Percentiles rank a stretch among this genome's conserved stretches.
Evolutionary conservation across 2,888 invertebrate species (phyloP).

Genomic region (Leptinotarsa juncta): DNA sequence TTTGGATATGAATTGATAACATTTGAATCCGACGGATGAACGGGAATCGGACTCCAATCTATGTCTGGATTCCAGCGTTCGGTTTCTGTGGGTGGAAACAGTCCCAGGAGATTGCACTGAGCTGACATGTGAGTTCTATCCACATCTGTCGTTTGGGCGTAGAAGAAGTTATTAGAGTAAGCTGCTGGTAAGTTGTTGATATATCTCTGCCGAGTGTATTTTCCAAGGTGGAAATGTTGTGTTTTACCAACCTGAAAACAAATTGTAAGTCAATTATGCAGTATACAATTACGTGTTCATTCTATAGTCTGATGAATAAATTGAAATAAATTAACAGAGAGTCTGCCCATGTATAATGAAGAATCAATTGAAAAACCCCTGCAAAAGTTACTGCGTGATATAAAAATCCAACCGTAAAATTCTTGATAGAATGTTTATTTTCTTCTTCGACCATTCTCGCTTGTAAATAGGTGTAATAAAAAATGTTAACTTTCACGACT

Average conservation of each 20-base stretch:
- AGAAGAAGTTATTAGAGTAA: constrained; percentile 69
- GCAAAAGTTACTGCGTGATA: too few relatives aligned
- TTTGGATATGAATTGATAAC: constrained; percentile 31
- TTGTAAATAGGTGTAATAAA: too few relatives aligned
- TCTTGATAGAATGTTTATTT: too few relatives aligned
- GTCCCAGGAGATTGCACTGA: constrained; percentile 78
- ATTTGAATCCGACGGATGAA: constrained; percentile 72
- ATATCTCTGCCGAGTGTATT: constrained; percentile 78
- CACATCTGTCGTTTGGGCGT: constrained; percentile 78
- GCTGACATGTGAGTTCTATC: constrained; percentile 90
- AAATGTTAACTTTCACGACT: too few relatives aligned
- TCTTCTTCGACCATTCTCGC: too few relatives aligned
- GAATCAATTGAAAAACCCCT: too few relatives aligned
- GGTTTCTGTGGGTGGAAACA: constrained; percentile 72
- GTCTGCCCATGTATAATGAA: too few relatives aligned
- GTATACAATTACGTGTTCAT: too few relatives aligned
- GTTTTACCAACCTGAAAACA: constrained; percentile 69
- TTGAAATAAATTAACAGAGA: too few relatives aligned
- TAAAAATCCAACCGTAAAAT: too few relatives aligned
- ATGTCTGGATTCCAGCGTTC: constrained; percentile 71
- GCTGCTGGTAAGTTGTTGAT: constrained; percentile 67
- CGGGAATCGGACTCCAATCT: constrained; percentile 79
- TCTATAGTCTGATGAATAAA: too few relatives aligned
- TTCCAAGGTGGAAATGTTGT: constrained; percentile 78
- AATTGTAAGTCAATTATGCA: not conserved